A percentile compares a stretch with the other conserved stretches of the same genome.
These are phyloP conservation scores for Drosophila acutilabella DNA, from an alignment of 2,888 invertebrate genomes.

Conservation along the genomic window DNA sequence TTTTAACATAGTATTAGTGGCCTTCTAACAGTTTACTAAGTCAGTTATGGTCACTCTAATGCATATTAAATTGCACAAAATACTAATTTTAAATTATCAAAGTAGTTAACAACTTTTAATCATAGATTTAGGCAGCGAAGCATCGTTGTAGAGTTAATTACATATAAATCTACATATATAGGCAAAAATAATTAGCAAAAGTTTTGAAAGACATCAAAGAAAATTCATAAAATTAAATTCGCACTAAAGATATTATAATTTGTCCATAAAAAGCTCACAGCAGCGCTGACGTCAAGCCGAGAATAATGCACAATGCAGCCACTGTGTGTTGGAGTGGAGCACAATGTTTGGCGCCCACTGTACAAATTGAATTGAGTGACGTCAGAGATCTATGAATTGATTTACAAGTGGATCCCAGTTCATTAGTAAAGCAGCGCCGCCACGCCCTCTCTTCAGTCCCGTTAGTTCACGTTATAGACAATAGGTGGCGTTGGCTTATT, in stretches of 20 bases:
- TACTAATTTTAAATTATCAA: too few species aligned
- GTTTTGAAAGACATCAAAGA: too few species aligned
- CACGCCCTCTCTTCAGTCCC: neutral
- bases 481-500: constrained; percentile 26
- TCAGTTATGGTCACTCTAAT: neutral
- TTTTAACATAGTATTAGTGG: constrained; percentile 4
- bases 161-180: too few species aligned
- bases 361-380: constrained; percentile 2
- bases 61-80: neutral
- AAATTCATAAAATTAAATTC: neutral
- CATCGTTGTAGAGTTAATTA: too few species aligned
- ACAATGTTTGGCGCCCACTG: constrained; percentile 1
- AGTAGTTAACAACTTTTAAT: too few species aligned
- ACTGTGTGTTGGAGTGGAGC: neutral
- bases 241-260: neutral
- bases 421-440: neutral
- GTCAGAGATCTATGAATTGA: constrained; percentile 14
- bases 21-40: neutral
- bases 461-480: constrained; percentile 1
- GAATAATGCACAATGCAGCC: neutral
- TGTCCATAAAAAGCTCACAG: neutral
- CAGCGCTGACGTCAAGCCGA: neutral
- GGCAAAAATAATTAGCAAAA: too few species aligned
- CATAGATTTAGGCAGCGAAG: too few species aligned
- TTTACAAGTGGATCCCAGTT: constrained; percentile 14